phyloP scores from a whole-genome alignment of 2,888 invertebrate species.

The Scaptomyza reducta region DNA sequence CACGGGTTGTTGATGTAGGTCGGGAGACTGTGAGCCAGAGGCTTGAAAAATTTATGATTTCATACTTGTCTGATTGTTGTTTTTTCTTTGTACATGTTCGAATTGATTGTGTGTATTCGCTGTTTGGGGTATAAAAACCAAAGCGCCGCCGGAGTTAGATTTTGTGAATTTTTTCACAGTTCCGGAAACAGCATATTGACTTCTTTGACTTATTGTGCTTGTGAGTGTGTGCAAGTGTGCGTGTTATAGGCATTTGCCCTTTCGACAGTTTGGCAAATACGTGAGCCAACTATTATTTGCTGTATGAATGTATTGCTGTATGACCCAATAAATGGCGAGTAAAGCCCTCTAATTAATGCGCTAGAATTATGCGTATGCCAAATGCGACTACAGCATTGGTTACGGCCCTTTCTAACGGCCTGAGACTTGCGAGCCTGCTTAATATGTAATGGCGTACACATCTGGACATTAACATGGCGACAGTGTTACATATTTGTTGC shows the following conservation, averaged over 20 bases:
- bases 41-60: conserved; percentile 59
- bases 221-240: conserved; percentile 27
- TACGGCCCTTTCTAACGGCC: conserved; percentile 4
- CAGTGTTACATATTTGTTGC: conserved; percentile 33
- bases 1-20: conserved; percentile 52
- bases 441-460: conserved; percentile 3
- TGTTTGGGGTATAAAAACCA: conserved; percentile 34
- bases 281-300: conserved; percentile 46
- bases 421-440: background rate
- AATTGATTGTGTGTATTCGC: conserved; percentile 8
- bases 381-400: conserved; percentile 47
- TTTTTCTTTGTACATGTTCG: conserved; percentile 6
- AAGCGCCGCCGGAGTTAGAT: conserved; percentile 20
- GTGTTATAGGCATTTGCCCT: conserved; percentile 34
- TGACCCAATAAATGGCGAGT: conserved; percentile 71
- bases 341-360: conserved; percentile 73
- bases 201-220: conserved; percentile 8
- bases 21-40: conserved; percentile 28
- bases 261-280: conserved; percentile 17
- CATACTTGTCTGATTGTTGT: conserved; percentile 42
- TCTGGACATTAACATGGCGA: background rate
- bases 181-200: conserved; percentile 39
- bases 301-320: conserved; percentile 48
- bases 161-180: background rate
- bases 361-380: conserved; percentile 61